Conservation (phyloP, 2,888 invertebrate species). For the Zaprionus lineosus region DNA sequence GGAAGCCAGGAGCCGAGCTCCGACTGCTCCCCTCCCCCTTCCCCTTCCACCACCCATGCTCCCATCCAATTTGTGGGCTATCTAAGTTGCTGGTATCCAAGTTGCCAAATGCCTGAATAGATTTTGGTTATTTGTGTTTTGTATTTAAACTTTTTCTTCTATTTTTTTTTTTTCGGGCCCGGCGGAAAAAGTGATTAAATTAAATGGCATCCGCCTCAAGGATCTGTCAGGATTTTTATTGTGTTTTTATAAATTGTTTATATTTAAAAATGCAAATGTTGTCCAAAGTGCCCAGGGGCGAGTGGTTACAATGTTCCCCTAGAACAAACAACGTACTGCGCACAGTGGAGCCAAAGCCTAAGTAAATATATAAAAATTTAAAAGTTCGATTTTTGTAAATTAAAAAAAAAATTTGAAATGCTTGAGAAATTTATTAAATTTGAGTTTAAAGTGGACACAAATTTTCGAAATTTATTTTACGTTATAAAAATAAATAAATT, state of each 20-base stretch:
- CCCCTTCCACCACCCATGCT: neutral
- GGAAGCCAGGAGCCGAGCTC: no score
- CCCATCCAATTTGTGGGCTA: conserved; percentile 18
- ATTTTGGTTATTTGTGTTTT: conserved; percentile 4
- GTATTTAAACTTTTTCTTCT: neutral
- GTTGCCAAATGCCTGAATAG: conserved; percentile 6
- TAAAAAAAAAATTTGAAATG: neutral
- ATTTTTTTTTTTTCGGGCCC: conserved; percentile 32
- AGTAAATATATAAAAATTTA: neutral
- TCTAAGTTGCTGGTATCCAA: conserved; percentile 5
- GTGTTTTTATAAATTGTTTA: conserved; percentile 53
- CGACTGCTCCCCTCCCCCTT: no score
- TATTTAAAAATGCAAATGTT: conserved; percentile 60
- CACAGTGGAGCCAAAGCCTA: neutral
- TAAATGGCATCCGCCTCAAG: conserved; percentile 38
- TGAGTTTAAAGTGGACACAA: no score
- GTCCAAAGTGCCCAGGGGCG: conserved; percentile 29
- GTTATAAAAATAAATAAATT: no score
- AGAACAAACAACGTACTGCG: neutral
- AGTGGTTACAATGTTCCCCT: neutral
- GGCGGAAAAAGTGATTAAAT: conserved; percentile 67
- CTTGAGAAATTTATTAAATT: no score
- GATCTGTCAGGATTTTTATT: conserved; percentile 33
- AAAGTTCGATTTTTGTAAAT: neutral
- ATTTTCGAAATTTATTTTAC: no score